Conservation (phyloP, 23 tunicate genomes). For the Trididemnum miniatum region DNA sequence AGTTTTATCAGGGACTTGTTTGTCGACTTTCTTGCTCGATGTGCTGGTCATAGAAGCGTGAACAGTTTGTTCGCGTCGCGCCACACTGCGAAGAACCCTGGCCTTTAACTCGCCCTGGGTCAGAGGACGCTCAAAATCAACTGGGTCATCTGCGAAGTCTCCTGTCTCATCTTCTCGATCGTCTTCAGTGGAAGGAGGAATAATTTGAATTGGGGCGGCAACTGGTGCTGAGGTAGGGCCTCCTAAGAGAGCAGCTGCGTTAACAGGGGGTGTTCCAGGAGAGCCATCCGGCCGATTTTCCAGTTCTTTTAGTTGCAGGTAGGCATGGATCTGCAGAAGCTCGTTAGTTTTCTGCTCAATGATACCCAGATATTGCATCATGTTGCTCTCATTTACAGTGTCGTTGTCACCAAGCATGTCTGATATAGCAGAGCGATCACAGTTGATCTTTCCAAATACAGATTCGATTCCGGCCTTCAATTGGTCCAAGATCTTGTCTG, state of each 20-base stretch:
- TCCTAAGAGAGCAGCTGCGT: constrained; percentile 76
- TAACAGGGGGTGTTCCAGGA: constrained; percentile 60
- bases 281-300: constrained; percentile 75
- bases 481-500: constrained; percentile 82
- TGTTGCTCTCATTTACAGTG: constrained; percentile 88
- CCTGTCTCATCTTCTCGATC: constrained; percentile 69
- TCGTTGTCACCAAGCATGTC: constrained; percentile 78
- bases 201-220: constrained; percentile 63
- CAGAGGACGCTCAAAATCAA: constrained; percentile 80
- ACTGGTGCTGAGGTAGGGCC: constrained; percentile 75
- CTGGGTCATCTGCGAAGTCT: constrained; percentile 73
- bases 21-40: constrained; percentile 44
- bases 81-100: constrained; percentile 60
- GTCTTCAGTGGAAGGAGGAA: constrained; percentile 90
- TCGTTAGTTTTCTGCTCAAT: constrained; percentile 95
- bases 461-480: constrained; percentile 89
- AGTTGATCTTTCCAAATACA: constrained; percentile 87
- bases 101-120: constrained; percentile 78
- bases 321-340: constrained; percentile 89
- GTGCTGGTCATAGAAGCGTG: constrained; percentile 14
- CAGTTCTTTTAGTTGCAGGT: constrained; percentile 68
- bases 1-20: constrained; percentile 59
- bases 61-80: constrained; percentile 49
- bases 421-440: constrained; percentile 71
- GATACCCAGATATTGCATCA: constrained; percentile 92